Evolutionary conservation across 2,888 invertebrate genomes (phyloP).

Genomic region (Lomographa bimaculata): DNA sequence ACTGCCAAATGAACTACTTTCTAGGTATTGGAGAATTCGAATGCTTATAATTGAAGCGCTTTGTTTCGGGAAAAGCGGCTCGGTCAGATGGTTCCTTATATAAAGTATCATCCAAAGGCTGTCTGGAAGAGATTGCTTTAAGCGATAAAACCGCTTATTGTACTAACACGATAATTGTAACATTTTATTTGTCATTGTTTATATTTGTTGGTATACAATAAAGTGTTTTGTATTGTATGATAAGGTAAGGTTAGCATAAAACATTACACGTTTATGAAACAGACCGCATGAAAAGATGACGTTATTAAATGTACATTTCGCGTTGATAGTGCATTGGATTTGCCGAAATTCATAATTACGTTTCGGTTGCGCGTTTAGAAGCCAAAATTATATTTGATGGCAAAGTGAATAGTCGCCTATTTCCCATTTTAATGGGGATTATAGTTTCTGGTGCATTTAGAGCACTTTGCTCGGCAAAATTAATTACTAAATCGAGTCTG

Average conservation of each 20-base stretch:
- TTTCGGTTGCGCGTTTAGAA: conserved; percentile 64
- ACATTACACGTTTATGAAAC: conserved; percentile 23
- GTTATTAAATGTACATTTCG: conserved; percentile 36
- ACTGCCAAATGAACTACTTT: conserved; percentile 54
- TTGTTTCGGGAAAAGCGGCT: conserved; percentile 29
- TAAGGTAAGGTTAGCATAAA: conserved; percentile 35
- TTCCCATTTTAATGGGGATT: conserved; percentile 81
- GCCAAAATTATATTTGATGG: conserved; percentile 77
- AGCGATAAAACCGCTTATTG: too few species aligned
- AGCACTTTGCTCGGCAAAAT: conserved; percentile 78
- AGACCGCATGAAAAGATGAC: conserved; percentile 33
- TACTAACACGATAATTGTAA: too few species aligned
- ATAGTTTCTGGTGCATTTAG: conserved; percentile 81
- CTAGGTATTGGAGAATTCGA: conserved; percentile 27
- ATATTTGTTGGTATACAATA: too few species aligned
- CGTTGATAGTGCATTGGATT: conserved; percentile 46
- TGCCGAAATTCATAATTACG: conserved; percentile 64
- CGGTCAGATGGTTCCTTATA: conserved; percentile 8
- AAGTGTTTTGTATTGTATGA: not conserved
- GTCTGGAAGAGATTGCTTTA: too few species aligned
- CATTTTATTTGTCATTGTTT: too few species aligned
- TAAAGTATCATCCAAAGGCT: too few species aligned
- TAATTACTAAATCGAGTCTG: conserved; percentile 80
- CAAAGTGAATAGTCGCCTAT: conserved; percentile 74
- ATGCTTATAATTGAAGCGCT: conserved; percentile 26